These are phyloP conservation scores for Ennomos fuscantarius DNA, from an alignment of 2,888 invertebrate species.

Conservation along the genomic window DNA sequence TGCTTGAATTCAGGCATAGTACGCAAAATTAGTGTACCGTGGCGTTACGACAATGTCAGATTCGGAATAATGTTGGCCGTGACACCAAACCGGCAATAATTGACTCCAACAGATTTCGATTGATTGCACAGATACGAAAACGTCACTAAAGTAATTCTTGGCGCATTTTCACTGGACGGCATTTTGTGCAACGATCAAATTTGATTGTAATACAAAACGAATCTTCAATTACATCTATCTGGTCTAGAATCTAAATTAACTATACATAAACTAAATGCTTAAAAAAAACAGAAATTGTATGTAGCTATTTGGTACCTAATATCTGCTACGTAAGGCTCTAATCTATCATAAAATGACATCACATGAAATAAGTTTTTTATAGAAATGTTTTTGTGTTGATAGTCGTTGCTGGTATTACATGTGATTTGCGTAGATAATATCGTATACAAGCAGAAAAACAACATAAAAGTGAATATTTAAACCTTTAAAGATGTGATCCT, in stretches of 20 bases:
- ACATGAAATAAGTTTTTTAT: too few species aligned
- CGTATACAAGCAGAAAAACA: too few species aligned
- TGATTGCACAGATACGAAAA: constrained; percentile 53
- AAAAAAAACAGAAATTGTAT: too few species aligned
- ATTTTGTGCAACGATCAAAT: constrained; percentile 27
- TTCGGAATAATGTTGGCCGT: constrained; percentile 44
- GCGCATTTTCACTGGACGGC: constrained; percentile 36
- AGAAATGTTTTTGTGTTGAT: too few species aligned
- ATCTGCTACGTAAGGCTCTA: too few species aligned
- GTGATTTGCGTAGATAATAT: too few species aligned
- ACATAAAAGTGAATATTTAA: too few species aligned
- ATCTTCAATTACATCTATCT: constrained; percentile 25
- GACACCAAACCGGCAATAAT: constrained; percentile 54
- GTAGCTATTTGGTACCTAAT: too few species aligned
- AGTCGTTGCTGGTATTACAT: too few species aligned
- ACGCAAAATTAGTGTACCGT: constrained; percentile 49
- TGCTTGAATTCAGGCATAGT: constrained; percentile 21
- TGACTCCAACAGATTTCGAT: constrained; percentile 53
- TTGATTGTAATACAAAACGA: constrained; percentile 34
- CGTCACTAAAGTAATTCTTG: constrained; percentile 39
- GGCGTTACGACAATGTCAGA: constrained; percentile 56
- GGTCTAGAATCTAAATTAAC: constrained; percentile 5
- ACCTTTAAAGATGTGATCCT: too few species aligned
- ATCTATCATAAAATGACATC: too few species aligned
- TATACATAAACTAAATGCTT: too few species aligned